These are phyloP conservation scores for Corydoras maculifer DNA, from an alignment of 2,113 vertebrate genomes.

Conservation along the genomic window DNA sequence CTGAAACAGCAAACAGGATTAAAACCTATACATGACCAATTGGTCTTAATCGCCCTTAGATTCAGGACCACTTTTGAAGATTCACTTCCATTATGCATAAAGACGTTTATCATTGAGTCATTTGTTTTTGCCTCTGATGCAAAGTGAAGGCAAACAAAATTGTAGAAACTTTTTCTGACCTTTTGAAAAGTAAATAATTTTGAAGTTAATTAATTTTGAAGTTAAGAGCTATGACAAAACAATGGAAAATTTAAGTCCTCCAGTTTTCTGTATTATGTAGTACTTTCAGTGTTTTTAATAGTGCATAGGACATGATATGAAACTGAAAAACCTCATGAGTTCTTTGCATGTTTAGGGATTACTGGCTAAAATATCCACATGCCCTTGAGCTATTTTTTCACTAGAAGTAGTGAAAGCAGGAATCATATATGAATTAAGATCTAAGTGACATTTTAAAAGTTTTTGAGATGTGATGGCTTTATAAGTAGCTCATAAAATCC, in stretches of 20 bases:
- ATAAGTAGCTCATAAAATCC: no score
- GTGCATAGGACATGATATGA: no score
- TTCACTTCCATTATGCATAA: not conserved
- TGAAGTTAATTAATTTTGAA: slow-evolving; percentile 2
- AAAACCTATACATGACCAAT: slow-evolving; percentile 5
- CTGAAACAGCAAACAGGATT: slow-evolving; percentile 25
- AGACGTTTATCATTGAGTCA: slow-evolving; percentile 27
- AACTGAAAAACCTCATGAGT: no score
- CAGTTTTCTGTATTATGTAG: not conserved
- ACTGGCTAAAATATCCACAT: no score
- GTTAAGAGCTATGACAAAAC: slow-evolving; percentile 40
- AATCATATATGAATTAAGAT: no score
- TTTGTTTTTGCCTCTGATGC: slow-evolving; percentile 1
- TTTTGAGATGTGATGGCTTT: no score
- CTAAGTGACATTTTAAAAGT: no score
- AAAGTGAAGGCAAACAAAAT: slow-evolving; percentile 16
- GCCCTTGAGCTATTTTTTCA: no score
- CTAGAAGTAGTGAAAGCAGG: no score
- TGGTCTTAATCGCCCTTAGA: not conserved
- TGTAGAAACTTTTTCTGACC: slow-evolving; percentile 31
- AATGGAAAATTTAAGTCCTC: slow-evolving; percentile 39
- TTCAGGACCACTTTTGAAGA: not conserved
- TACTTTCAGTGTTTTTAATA: no score
- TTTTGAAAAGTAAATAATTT: slow-evolving; percentile 24
- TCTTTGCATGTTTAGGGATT: no score